Conservation (phyloP, 2,113 vertebrate genomes). For the Morone chrysops region DNA sequence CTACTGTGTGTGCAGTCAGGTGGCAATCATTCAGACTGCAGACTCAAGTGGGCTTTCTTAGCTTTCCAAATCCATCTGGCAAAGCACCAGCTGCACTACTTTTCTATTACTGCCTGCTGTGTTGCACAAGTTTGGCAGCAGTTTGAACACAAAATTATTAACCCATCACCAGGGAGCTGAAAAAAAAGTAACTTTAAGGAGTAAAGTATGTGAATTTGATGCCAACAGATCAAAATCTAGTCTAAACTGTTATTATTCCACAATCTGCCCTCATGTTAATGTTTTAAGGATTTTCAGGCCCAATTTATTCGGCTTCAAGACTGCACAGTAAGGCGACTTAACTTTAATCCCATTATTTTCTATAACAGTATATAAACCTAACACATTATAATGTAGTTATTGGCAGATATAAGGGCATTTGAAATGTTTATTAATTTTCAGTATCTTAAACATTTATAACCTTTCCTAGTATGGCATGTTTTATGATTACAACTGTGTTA, state of each 20-base stretch:
- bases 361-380: neutral
- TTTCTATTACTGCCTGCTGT: conserved; percentile 21
- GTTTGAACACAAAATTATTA: conserved; percentile 17
- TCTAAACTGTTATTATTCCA: neutral
- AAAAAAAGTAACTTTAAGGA: neutral
- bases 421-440: neutral
- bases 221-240: neutral
- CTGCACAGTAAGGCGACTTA: neutral
- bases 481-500: neutral
- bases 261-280: neutral
- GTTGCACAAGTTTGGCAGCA: conserved; percentile 12
- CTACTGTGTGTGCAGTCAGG: conserved; percentile 23
- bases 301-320: neutral
- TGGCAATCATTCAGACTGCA: conserved; percentile 26
- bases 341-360: neutral
- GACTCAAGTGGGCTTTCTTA: conserved; percentile 17
- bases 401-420: no score
- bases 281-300: neutral
- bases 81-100: conserved; percentile 8
- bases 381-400: neutral
- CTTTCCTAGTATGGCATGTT: neutral
- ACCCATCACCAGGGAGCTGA: neutral
- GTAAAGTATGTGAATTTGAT: neutral
- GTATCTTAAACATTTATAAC: neutral
- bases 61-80: conserved; percentile 25